Base-by-base conservation (phyloP, 30 jellyfish, hydroid and myxozoan genomes). In the Aurelia sp. region DNA sequence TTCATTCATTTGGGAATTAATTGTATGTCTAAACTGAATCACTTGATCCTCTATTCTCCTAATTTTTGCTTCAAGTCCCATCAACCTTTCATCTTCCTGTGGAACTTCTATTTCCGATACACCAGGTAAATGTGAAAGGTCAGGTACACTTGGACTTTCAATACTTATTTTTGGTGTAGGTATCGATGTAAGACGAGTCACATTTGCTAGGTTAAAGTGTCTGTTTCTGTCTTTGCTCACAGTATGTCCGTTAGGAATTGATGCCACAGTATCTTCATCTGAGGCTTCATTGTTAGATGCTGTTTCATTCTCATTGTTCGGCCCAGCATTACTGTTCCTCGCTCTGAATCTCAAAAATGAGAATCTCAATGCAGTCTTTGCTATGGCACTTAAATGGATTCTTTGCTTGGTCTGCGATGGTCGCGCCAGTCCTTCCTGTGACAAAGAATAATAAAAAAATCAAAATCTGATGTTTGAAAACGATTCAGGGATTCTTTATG, bases 351-450 rank as follows among this genome's bases (percentile, higher is more conserved):
- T 69, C 67, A 84, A 55, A 59, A 84, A 84, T 3, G 93, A 84
- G 50, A 84, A 84, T 62, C 93, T 67, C 88, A 84, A 33, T 3
- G 93, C 93, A 47, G 93, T 84, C 51, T 72, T 84, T 19, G 93
- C 93, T 21, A 84, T 84, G 17, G 93, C 93, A 17, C 93, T 87
- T 13, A 84, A 59, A 57, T 84, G 93, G 52, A 84, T 13, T 71
- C 74, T 84, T 21, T 76, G 69, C 40, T 84, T 84, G 11, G 93
- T 51, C 33, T 74, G 68, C 17, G 93, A 84, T 27, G 93, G 93
- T 48, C 88, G 68, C 24, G 76, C 88, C 4, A 72, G 88, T 19
- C 93, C 93, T 67, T 84, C 93, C 93, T 84, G 66, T 27, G 15
- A 44, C 0, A 44, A 8, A 44, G 12, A 44, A 44, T 16, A 44